These are phyloP conservation scores for Semibalanus balanoides DNA, from an alignment of 1,140 invertebrate genomes.

Conservation along the genomic window DNA sequence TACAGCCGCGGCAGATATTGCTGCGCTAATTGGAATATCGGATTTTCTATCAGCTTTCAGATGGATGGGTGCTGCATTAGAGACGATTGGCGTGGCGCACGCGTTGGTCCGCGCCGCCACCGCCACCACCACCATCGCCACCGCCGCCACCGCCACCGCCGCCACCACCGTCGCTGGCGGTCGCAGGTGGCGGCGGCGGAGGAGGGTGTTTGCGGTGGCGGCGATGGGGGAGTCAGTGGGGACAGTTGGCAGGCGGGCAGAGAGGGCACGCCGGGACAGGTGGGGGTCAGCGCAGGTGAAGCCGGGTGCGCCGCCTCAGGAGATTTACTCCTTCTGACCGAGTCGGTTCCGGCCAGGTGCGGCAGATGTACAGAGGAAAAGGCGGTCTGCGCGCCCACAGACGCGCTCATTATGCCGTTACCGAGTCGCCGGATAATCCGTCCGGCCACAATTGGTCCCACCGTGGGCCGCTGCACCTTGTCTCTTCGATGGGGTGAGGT, in stretches of 20 bases:
- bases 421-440: background rate
- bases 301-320: background rate
- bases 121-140: background rate
- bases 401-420: background rate
- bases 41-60: background rate
- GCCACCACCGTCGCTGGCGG: too few relatives aligned
- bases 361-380: background rate
- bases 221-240: background rate
- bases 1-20: background rate
- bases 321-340: background rate
- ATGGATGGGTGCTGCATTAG: background rate
- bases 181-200: background rate
- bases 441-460: background rate
- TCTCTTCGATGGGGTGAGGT: background rate
- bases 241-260: background rate
- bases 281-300: background rate
- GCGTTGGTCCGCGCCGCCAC: background rate
- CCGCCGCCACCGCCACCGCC: too few relatives aligned
- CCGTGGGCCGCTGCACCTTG: background rate
- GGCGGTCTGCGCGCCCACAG: too few relatives aligned
- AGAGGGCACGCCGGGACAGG: background rate
- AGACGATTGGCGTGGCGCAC: background rate
- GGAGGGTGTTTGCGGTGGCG: background rate
- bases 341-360: background rate
- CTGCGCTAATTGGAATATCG: slow-evolving; percentile 1